Percentiles rank a stretch among this genome's conserved stretches.
phyloP scores from a whole-genome alignment of 2,888 invertebrate genomes.

The Fragum whitleyi region DNA sequence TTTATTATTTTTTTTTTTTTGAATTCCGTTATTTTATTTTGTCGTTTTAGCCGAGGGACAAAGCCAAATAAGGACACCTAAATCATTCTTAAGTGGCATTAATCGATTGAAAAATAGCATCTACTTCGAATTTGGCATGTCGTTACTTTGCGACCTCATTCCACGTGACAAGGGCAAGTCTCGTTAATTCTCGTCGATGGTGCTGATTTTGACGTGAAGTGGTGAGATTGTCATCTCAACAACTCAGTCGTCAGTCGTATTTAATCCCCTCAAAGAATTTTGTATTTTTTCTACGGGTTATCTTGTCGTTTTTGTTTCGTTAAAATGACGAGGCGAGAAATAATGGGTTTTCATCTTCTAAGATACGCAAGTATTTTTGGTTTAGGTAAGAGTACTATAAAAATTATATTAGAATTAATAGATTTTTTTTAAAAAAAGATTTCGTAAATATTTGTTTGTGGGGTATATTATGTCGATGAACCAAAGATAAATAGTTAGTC shows the following conservation, averaged over 20 bases:
- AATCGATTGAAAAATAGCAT: slow-evolving; percentile 4
- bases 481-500: too few species aligned
- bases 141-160: slow-evolving; percentile 18
- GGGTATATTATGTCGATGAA: too few species aligned
- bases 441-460: too few species aligned
- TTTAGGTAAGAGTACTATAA: too few species aligned
- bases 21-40: too few species aligned
- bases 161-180: slow-evolving; percentile 43
- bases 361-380: background rate
- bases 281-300: slow-evolving; percentile 16
- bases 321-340: slow-evolving; percentile 2
- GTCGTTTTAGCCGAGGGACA: too few species aligned
- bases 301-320: background rate
- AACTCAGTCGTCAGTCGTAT: slow-evolving; percentile 7
- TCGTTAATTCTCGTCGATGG: slow-evolving; percentile 24
- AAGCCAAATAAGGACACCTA: background rate
- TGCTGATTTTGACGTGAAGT: slow-evolving; percentile 45
- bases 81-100: background rate
- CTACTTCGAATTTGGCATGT: slow-evolving; percentile 1
- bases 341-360: background rate
- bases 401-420: too few species aligned
- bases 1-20: too few species aligned
- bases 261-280: slow-evolving; percentile 23
- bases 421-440: too few species aligned
- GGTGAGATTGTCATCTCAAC: slow-evolving; percentile 33